A percentile compares a stretch with the other conserved stretches of the same genome.
Conservation (phyloP, 2,888 invertebrate species). For the Sceliomorpha sp. region DNA sequence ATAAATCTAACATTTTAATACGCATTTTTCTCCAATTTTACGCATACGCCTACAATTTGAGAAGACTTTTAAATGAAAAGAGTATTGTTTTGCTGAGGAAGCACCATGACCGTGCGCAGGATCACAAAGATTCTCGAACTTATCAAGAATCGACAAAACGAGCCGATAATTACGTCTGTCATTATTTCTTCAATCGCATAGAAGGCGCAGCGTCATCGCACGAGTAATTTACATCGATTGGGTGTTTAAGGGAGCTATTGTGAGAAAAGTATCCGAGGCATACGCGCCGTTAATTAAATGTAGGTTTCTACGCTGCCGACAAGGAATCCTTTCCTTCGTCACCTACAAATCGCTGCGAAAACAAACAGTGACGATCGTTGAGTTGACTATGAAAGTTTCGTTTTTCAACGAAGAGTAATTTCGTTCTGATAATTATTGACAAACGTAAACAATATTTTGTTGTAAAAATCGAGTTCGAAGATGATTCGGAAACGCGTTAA, state of each 20-base stretch:
- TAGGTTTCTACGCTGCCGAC: slow-evolving; percentile 6
- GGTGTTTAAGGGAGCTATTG: slow-evolving; percentile 39
- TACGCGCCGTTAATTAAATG: slow-evolving; percentile 32
- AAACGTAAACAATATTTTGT: no score
- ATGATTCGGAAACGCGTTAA: slow-evolving; percentile 65
- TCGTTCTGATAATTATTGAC: no score
- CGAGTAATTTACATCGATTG: slow-evolving; percentile 74
- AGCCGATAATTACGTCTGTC: slow-evolving; percentile 71
- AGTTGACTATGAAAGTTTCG: neutral
- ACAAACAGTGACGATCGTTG: slow-evolving; percentile 8
- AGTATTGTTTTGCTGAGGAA: slow-evolving; percentile 67
- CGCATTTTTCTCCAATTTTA: no score
- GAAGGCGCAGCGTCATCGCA: slow-evolving; percentile 71
- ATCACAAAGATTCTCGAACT: slow-evolving; percentile 61
- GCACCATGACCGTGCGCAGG: slow-evolving; percentile 46
- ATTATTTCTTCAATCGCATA: slow-evolving; percentile 64
- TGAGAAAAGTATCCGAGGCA: slow-evolving; percentile 30
- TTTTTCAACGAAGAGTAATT: no score
- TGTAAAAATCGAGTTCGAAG: slow-evolving; percentile 74
- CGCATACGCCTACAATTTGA: no score
- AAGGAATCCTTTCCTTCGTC: slow-evolving; percentile 17
- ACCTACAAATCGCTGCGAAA: slow-evolving; percentile 3
- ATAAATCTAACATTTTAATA: no score
- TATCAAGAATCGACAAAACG: slow-evolving; percentile 65
- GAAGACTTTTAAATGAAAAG: no score